Conservation (phyloP, 1,140 invertebrate species). For the Heliconius hewitsoni region DNA sequence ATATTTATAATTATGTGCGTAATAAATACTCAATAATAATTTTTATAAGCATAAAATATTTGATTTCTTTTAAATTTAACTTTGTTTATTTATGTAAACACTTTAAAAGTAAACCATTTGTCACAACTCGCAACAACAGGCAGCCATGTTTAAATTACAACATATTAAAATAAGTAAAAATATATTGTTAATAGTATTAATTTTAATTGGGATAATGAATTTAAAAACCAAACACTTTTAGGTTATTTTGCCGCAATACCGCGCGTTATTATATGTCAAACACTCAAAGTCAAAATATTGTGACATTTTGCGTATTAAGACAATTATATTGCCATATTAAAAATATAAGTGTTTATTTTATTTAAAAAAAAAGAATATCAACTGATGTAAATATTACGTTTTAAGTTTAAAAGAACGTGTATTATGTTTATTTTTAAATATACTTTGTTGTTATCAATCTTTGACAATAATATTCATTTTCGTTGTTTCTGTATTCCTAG, state of each 20-base stretch:
- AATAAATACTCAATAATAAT: neutral
- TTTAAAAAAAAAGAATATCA: no score
- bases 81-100: neutral
- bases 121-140: neutral
- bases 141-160: neutral
- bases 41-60: neutral
- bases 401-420: no score
- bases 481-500: neutral
- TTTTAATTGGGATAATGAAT: neutral
- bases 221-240: conserved; percentile 16
- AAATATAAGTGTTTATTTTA: neutral
- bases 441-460: neutral
- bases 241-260: conserved; percentile 19
- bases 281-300: conserved; percentile 17
- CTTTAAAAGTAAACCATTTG: neutral
- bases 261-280: conserved; percentile 19
- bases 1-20: neutral
- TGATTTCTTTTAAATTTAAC: neutral
- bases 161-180: neutral
- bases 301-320: neutral
- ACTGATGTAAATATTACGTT: no score
- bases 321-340: neutral
- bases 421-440: no score
- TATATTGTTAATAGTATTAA: neutral
- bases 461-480: neutral